Evolutionary conservation across 2,113 vertebrate species (phyloP).

Genomic region (Galeopterus variegatus): DNA sequence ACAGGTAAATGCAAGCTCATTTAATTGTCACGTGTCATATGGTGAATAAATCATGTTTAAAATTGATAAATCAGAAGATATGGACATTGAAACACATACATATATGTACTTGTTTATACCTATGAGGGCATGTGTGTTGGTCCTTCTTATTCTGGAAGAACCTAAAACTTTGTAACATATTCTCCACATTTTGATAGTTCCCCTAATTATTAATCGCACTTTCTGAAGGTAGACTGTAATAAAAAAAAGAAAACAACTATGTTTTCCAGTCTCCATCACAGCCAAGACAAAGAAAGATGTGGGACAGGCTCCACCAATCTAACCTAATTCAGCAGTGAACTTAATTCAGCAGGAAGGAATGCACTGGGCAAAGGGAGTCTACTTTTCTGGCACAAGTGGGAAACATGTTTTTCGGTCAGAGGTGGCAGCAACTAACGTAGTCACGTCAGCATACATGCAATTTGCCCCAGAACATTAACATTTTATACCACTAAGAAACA

Average conservation of each 20-base stretch:
- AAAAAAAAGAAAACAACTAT: not conserved
- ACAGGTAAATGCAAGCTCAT: not conserved
- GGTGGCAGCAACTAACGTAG: not conserved
- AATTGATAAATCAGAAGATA: not conserved
- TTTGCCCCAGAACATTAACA: not conserved
- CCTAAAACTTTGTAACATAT: not conserved
- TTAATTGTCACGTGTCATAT: not conserved
- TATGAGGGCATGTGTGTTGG: not conserved
- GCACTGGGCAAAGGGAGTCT: not conserved
- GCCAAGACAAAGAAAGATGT: constrained; percentile 2
- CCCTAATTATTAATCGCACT: not conserved
- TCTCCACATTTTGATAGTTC: not conserved
- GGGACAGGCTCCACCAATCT: not conserved
- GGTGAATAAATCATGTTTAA: not conserved
- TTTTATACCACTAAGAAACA: not conserved
- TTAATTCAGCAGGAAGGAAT: not conserved
- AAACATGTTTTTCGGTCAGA: not conserved
- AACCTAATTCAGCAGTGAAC: not conserved
- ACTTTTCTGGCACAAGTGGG: not conserved
- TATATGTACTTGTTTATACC: not conserved
- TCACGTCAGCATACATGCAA: not conserved
- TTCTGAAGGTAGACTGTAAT: not conserved
- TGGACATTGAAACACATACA: not conserved
- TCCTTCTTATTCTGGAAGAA: not conserved
- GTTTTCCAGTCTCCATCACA: not conserved